Conservation (phyloP, 2,797 vertebrate species). For the Mus spretus region DNA sequence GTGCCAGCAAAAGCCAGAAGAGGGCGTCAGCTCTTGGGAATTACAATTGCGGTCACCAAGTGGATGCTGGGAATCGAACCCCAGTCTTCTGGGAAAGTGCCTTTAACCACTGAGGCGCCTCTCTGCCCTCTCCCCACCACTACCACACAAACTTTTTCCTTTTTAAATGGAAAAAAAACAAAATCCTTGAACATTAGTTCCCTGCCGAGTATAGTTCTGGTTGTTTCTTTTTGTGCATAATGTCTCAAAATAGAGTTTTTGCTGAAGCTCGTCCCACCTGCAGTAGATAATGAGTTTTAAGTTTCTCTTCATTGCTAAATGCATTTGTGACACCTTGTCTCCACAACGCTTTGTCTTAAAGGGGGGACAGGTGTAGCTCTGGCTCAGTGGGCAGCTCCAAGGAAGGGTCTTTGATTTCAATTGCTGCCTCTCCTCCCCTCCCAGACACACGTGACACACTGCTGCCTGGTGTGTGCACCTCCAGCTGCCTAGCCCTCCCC, state of each 20-base stretch:
- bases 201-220: fast-evolving
- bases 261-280: not conserved
- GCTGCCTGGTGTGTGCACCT: fast-evolving
- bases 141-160: too few species aligned
- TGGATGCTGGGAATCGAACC: not conserved
- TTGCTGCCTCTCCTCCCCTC: not conserved
- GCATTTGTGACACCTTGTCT: not conserved
- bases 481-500: not conserved
- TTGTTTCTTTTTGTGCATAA: not conserved
- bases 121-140: not conserved
- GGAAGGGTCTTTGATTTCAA: not conserved
- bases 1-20: not conserved
- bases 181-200: not conserved
- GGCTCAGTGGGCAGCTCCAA: not conserved
- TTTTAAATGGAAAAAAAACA: not conserved
- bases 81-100: not conserved
- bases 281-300: not conserved
- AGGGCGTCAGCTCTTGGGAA: not conserved
- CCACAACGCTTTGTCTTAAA: not conserved
- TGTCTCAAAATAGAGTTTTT: not conserved
- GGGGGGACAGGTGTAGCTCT: not conserved
- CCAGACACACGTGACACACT: not conserved
- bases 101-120: too few species aligned
- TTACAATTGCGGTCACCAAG: not conserved
- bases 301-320: not conserved